Evolutionary conservation across 2,113 vertebrate genomes (phyloP).

Genomic region (Naja naja): DNA sequence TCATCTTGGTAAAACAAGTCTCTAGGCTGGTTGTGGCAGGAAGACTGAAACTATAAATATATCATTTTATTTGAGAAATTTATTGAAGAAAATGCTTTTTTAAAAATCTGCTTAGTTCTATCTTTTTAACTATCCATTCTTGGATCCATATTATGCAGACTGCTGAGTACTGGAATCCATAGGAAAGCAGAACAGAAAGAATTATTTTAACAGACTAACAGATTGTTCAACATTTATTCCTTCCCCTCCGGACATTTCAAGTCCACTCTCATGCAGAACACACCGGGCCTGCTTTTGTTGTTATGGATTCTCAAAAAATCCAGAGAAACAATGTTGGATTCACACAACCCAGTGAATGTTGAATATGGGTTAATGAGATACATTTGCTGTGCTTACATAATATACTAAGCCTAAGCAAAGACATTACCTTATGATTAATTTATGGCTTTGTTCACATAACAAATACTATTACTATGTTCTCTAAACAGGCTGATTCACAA

Average conservation of each 20-base stretch:
- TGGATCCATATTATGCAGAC: neutral
- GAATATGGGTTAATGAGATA: neutral
- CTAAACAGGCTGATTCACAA: neutral
- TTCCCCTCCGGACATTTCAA: neutral
- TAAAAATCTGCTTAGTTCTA: neutral
- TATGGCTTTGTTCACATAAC: neutral
- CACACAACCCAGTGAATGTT: neutral
- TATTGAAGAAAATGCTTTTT: neutral
- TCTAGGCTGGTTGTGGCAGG: neutral
- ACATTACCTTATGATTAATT: neutral
- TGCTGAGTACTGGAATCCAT: neutral
- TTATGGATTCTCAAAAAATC: neutral
- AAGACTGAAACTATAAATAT: neutral
- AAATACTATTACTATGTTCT: neutral
- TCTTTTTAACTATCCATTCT: neutral
- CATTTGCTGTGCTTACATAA: neutral
- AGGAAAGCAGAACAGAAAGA: neutral
- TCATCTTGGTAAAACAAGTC: neutral
- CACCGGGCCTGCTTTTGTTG: neutral
- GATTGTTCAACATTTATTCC: neutral
- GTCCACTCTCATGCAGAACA: neutral
- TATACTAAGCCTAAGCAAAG: neutral
- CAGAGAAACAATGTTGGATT: neutral
- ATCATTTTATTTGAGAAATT: neutral
- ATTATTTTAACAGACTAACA: neutral